Evolutionary conservation across 2,797 vertebrate genomes (phyloP).

Genomic region (Sebastes kiyomatsui): DNA sequence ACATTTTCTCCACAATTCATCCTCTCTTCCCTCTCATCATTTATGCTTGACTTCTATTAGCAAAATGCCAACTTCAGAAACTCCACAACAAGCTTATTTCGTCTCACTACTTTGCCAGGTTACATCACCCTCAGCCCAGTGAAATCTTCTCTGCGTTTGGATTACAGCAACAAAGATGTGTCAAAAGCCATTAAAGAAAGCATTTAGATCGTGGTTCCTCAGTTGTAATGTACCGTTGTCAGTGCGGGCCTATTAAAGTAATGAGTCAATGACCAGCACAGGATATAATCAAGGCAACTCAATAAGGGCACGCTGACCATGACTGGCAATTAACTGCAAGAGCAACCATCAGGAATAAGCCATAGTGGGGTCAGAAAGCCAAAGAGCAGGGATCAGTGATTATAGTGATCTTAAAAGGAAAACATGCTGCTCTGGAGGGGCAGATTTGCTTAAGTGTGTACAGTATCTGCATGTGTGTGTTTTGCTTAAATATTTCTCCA

Average conservation of each 20-base stretch:
- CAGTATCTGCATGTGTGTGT: background rate
- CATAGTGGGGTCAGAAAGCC: slow-evolving; percentile 25
- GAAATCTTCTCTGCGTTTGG: background rate
- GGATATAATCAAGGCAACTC: slow-evolving; percentile 44
- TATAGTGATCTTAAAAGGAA: background rate
- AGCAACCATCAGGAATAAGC: slow-evolving; percentile 35
- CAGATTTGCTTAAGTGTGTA: background rate
- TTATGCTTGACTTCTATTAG: background rate
- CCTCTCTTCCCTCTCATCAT: background rate
- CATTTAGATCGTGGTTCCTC: background rate
- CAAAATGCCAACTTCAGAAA: background rate
- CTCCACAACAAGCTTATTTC: background rate
- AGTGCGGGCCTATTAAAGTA: slow-evolving; percentile 44
- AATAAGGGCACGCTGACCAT: slow-evolving; percentile 43
- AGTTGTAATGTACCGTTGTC: slow-evolving; percentile 32
- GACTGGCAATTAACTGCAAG: slow-evolving; percentile 50
- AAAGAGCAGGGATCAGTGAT: slow-evolving; percentile 29
- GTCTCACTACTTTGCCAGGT: background rate
- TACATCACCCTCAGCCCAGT: background rate
- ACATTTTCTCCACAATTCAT: background rate
- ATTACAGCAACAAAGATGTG: slow-evolving; percentile 19
- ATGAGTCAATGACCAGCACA: slow-evolving; percentile 42
- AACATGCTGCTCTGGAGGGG: background rate
- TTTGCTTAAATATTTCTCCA: background rate
- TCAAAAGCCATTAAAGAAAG: slow-evolving; percentile 19